phyloP scores from a whole-genome alignment of 2,797 vertebrate genomes.

The Syndactyla subalaris region DNA sequence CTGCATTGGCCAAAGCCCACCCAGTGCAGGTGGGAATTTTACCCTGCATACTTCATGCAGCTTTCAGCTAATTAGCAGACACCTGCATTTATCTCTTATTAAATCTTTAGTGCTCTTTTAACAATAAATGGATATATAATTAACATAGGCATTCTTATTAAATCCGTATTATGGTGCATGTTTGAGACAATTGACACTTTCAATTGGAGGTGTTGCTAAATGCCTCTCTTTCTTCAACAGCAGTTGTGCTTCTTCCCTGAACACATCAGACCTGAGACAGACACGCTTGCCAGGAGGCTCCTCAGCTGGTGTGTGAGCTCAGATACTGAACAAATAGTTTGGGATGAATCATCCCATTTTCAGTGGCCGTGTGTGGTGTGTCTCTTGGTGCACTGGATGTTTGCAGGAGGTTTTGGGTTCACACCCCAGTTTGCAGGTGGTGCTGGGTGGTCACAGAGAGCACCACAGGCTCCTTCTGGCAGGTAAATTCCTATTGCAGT shows the following conservation, averaged over 20 bases:
- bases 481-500: background rate
- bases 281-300: background rate
- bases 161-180: background rate
- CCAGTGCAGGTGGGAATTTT: background rate
- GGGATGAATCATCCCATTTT: background rate
- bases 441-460: background rate
- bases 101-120: slow-evolving; percentile 18
- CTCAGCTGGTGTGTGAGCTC: background rate
- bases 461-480: background rate
- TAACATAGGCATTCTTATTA: background rate
- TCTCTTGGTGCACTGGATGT: background rate
- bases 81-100: slow-evolving; percentile 22
- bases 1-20: rapidly evolving
- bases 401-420: rapidly evolving
- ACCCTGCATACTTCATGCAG: background rate
- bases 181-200: background rate
- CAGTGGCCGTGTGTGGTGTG: rapidly evolving
- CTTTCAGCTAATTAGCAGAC: slow-evolving; percentile 9
- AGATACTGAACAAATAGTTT: background rate
- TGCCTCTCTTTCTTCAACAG: background rate
- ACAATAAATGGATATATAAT: slow-evolving; percentile 25
- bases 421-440: rapidly evolving
- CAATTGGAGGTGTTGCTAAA: background rate
- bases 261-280: background rate
- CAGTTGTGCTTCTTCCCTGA: background rate